Evolutionary conservation across 2,113 vertebrate species (phyloP).

Genomic region (Lepisosteus oculatus): DNA sequence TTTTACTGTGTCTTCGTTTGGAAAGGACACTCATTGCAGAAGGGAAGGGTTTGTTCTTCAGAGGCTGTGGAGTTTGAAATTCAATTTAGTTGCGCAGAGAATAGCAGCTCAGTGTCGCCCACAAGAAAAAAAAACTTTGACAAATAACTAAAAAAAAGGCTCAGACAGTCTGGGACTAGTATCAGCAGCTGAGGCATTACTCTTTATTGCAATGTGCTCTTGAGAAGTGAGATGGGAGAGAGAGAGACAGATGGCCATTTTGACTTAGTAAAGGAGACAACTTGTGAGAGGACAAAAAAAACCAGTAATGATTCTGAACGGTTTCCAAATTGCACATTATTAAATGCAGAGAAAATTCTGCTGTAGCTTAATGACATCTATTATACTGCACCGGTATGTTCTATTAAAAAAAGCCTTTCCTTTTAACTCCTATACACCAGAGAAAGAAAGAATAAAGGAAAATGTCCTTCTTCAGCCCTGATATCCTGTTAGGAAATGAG

Average conservation of each 20-base stretch:
- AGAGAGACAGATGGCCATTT: conserved; percentile 28
- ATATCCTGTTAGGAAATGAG: too few species aligned
- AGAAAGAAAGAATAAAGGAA: too few species aligned
- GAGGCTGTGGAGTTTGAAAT: conserved; percentile 24
- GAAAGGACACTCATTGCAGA: too few species aligned
- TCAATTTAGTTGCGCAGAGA: conserved; percentile 28
- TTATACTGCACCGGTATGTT: too few species aligned
- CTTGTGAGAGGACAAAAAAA: neutral
- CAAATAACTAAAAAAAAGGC: conserved; percentile 9
- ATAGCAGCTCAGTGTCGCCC: neutral
- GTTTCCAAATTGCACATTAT: neutral
- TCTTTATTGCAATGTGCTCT: conserved; percentile 13
- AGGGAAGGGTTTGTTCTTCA: neutral
- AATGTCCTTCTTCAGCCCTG: too few species aligned
- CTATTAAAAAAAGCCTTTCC: too few species aligned
- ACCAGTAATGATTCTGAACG: neutral
- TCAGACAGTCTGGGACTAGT: conserved; percentile 6
- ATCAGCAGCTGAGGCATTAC: conserved; percentile 5
- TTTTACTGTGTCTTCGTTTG: too few species aligned
- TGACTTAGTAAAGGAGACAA: conserved; percentile 19
- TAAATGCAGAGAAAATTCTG: neutral
- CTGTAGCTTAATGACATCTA: too few species aligned
- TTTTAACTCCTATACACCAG: too few species aligned
- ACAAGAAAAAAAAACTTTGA: conserved; percentile 11
- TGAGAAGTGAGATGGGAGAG: conserved; percentile 17